Base-by-base conservation (phyloP, 1,140 invertebrate genomes). In the Caenorhabditis tropicalis region DNA sequence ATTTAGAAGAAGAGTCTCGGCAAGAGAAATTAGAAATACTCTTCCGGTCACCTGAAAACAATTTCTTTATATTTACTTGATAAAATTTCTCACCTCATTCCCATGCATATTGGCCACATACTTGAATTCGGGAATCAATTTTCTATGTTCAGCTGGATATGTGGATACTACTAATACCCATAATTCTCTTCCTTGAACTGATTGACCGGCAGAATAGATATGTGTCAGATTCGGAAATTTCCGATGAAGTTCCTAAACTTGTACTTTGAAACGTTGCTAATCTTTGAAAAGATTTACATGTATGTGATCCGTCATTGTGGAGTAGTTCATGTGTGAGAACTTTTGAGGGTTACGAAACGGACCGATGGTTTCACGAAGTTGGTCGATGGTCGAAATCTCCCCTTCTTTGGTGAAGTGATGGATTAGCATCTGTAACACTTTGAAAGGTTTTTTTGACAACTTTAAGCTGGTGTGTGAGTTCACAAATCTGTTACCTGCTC, bases 61-160 rank as follows among this genome's bases (percentile, higher is more conserved):
- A 53, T n/a, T 27, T 79, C 10, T n/a, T 7, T 12, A 1, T 9
- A 79, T 29, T 51, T 19, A 53, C 12, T 43, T 43, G 5, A 43
- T 5, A 43, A 5, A 43, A 12, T 12, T 43, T 5, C 82, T 85
- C 24, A 87, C 95, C 93, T 98, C 96, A 92, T 98, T 97, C n/a
- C 96, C 96, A 91, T 98, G 96, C 95, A 98, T 98, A 91, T 98
- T 98, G 0, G 93, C 96, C 31, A 98, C 93, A 91, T 96, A 96
- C 91, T 97, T 98, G 87, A 98, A 95, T 92, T 96, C 95, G 0
- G 96, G 96, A 84, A 95, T 93, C 95, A 95, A 95, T 79, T 94
- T 93, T 89, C 95, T 94, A 92, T 98, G 97, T 58, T 92, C 89
- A 2, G 95, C 95, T 12, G 97, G 96, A 87, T 95, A 93, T 87